Evolutionary conservation across 2,888 invertebrate species (phyloP).

Genomic region (Dugesia japonica): DNA sequence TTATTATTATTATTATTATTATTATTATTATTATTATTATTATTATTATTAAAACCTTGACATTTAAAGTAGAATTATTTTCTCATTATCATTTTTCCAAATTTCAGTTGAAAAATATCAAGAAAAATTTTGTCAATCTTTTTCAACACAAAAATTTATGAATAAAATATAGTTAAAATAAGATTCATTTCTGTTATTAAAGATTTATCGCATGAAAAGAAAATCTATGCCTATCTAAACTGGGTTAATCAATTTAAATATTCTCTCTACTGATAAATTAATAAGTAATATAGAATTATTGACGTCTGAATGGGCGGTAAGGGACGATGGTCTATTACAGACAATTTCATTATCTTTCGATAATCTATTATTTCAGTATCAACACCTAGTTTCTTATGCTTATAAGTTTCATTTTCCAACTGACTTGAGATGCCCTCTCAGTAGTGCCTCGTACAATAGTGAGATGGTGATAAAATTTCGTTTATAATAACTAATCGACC

Average conservation of each 20-base stretch:
- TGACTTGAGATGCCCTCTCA: conserved; percentile 20
- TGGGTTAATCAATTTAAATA: conserved; percentile 20
- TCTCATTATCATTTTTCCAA: too few relatives aligned
- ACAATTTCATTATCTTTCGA: conserved; percentile 20
- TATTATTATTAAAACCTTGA: too few relatives aligned
- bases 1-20: too few relatives aligned
- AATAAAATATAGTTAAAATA: too few relatives aligned
- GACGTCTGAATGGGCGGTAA: conserved; percentile 20
- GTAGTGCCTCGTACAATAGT: background rate
- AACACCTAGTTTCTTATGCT: conserved; percentile 13
- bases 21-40: too few relatives aligned
- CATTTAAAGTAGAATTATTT: too few relatives aligned
- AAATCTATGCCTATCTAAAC: conserved; percentile 14
- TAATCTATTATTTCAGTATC: conserved; percentile 20
- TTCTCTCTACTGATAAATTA: conserved; percentile 8
- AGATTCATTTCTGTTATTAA: conserved; percentile 1
- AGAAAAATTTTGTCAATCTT: too few relatives aligned
- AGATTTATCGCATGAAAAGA: conserved; percentile 16
- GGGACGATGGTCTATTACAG: conserved; percentile 20
- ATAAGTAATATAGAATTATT: conserved; percentile 20
- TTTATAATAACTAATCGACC: conserved; percentile 11
- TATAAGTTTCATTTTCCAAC: conserved; percentile 20
- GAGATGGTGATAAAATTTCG: background rate
- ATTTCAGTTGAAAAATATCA: too few relatives aligned
- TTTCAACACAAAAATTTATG: too few relatives aligned